Evolutionary conservation across 2,113 vertebrate genomes (phyloP), one percentile per base, ranked within the genome.

Genomic region (Prochilodus magdalenae): DNA sequence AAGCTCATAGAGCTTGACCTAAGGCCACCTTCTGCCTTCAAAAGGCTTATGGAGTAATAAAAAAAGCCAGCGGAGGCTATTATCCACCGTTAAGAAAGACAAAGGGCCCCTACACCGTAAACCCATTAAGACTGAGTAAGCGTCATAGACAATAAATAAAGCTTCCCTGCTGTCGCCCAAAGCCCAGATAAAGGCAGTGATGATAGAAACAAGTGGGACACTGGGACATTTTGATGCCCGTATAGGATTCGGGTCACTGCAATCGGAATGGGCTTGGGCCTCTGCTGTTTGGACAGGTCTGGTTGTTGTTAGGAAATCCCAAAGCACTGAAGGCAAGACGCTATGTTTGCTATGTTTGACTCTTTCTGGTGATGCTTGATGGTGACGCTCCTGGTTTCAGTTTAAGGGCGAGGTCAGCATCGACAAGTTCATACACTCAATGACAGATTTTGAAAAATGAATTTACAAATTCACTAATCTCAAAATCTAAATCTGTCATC

Each of bases 61-160:
- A 57, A 51, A 29, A 65, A 51, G 6, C 15, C 60, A 62, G 6
- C 18, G 44, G 18, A 30, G 24, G 40, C 8, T 27, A 20, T 65
- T 55, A 44, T 57, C 29, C 69, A 7, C 57, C 2, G 36, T 62
- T 29, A 49, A 70, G 26, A 51, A 24, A 29, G 7, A 29, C 62
- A 60, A 44, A 70, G 51, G 40, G 44, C 18, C 18, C 66, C 65
- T 36, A 27, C 10, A 33, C 24, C 27, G 16, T 27, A n/a, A 78
- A 78, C 73, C 75, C 67, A 66, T 20, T 29, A 44, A 6, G 30
- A 11, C 44, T 10, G 60, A 44, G 29, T 55, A 73, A 29, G n/a
- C 75, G 16, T 53, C 44, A 24, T 51, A 62, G 40, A 69, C 33
- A 51, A 65, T 63, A 77, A 70, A 83, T 18, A 72, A 47, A 30